Evolutionary conservation across 2,113 vertebrate genomes (phyloP), one percentile per base, ranked within the genome.

Genomic region (Cathartes aura): DNA sequence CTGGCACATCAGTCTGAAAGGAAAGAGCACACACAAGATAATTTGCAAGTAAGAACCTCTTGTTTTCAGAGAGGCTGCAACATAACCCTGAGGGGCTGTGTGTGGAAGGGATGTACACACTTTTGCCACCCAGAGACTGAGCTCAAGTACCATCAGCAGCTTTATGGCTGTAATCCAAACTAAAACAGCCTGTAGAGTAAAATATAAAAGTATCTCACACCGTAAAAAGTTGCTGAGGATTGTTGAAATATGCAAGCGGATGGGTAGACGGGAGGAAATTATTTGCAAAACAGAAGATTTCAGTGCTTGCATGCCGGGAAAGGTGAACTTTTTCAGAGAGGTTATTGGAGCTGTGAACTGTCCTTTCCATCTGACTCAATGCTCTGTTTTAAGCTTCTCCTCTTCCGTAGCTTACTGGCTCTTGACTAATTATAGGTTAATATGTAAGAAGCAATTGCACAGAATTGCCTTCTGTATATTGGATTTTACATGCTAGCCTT

Each of bases 341-440:
- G 74, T 95, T 95, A 75, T 70, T 96, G 8, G 66, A 94, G 62
- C 68, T 88, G 34, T 67, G 38, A 94, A 82, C 60, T 93, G 15
- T 43, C 78, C 53, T 90, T 78, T 95, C 90, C 68, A 66, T 68
- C 38, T 89, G 50, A 94, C 82, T 97, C 87, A 86, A 55, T 78
- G 73, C 34, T 90, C 40, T 75, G 48, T 88, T 90, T 94, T 81
- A 96, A 84, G 78, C 66, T 90, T 80, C 93, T 89, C 62, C 86
- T 91, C 62, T 95, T 93, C 81, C 26, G 9, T 66, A 91, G 73
- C 84, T 75, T 71, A 64, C 73, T 91, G 92, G 76, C 76, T 97
- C 84, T 93, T 68, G 60, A 58, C 94, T 98, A 98, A 98, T 98
- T 98, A 98, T 97, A 98, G 97, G 95, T 96, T 96, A 96, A 98